Percentiles rank a stretch among this genome's conserved stretches.
phyloP scores from a whole-genome alignment of 2,888 invertebrate genomes.

The Caenorhabditis wallacei region DNA sequence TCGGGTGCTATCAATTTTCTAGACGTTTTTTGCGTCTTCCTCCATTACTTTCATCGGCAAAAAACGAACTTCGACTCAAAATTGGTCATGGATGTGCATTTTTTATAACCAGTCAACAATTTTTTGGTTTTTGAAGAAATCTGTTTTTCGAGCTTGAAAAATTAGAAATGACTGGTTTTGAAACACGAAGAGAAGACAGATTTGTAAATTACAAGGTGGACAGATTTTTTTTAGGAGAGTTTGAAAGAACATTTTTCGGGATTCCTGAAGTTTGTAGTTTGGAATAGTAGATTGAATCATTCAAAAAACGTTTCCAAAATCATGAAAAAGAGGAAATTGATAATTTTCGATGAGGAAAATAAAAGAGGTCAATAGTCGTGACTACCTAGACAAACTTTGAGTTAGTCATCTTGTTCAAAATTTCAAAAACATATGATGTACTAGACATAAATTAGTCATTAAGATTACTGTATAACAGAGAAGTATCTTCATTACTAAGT shows the following conservation, averaged over 20 bases:
- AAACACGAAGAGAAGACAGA: not conserved
- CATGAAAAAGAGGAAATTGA: not conserved
- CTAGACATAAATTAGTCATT: too few species aligned
- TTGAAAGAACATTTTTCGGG: too few species aligned
- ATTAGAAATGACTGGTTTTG: not conserved
- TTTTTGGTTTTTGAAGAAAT: not conserved
- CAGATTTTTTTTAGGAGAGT: not conserved
- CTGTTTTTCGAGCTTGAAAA: not conserved
- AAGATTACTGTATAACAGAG: too few species aligned
- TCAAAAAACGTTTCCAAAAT: not conserved
- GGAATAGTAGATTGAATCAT: not conserved
- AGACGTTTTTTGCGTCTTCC: not conserved
- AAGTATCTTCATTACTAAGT: too few species aligned
- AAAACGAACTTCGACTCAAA: constrained; percentile 4
- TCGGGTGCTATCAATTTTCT: constrained; percentile 3
- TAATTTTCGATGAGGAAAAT: not conserved
- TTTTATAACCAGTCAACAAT: constrained; percentile 10
- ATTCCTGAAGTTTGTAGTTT: not conserved
- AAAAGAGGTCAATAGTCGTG: not conserved
- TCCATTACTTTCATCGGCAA: not conserved
- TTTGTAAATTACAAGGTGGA: too few species aligned
- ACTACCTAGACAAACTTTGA: not conserved
- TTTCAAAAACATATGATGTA: too few species aligned
- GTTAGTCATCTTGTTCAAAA: too few species aligned
- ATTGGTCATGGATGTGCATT: constrained; percentile 43